Base-by-base conservation (phyloP, 2,113 vertebrate species). In the Rhinoderma darwinii region DNA sequence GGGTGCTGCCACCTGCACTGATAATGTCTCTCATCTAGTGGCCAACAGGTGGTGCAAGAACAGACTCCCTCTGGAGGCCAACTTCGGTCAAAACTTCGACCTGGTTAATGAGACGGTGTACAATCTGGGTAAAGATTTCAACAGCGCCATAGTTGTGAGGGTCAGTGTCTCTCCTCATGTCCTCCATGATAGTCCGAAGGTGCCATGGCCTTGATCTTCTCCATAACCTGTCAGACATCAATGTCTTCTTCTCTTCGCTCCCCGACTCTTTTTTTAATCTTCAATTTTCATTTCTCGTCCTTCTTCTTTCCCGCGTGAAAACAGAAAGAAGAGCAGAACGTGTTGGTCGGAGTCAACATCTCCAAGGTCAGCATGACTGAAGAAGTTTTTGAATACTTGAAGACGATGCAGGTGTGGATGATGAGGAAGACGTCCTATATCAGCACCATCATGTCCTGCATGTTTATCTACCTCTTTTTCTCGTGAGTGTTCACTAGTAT, bases 11-110 rank as follows among this genome's bases (percentile, higher is more conserved):
- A 47, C 44, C 7, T 8, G 44, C 44, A 47, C 44, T 22, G 72
- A 41, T 43, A 37, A 74, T n/a, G 17, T 18, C 9, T 30, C 1
- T 30, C 44, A 51, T 51, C 59, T 91, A 99, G 97, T 92, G 11
- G 94, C 96, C 92, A 91, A 86, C 0, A 2, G 41, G 0, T 98
- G 96, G 97, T 99, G 98, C 82, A 17, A 12, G 0, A 87, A 92
- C 0, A 92, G 90, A 11, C 90, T 98, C 84, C 97, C 98, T 0
- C 93, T 98, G 78, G 97, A 97, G n/a, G 93, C 94, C n/a, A 98
- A 99, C 92, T 97, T 98, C 0, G 98, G 97, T 15, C 90, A 93
- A 47, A 91, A 93, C 22, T 99, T 95, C 0, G 96, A 99, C 86
- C 90, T 89, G 8, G 89, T 99, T 6, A 96, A 96, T 73, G 0